Evolutionary conservation across 2,888 invertebrate genomes (phyloP).

Genomic region (Xestia rhomboidea): DNA sequence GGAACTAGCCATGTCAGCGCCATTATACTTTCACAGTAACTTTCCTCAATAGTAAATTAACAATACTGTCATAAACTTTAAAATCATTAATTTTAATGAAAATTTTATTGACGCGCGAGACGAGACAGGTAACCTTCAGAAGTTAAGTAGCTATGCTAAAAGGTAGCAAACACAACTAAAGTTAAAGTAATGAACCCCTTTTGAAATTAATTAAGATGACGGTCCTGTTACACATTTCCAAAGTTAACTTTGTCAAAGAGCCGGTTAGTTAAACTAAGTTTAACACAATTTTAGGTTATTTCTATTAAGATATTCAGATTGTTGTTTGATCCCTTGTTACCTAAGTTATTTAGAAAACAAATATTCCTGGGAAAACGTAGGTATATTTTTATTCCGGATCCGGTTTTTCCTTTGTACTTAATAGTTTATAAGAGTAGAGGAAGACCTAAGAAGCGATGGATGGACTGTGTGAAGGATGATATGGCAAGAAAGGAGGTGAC

Average conservation of each 20-base stretch:
- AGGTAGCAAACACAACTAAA: constrained; percentile 59
- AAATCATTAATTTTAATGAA: background rate
- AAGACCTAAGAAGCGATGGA: no score
- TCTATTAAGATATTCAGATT: constrained; percentile 39
- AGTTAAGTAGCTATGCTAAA: constrained; percentile 42
- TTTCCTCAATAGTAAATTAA: background rate
- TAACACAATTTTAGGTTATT: constrained; percentile 69
- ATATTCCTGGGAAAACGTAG: background rate
- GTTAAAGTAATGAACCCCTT: constrained; percentile 71
- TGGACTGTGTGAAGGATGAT: no score
- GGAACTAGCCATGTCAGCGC: background rate
- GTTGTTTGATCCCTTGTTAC: background rate
- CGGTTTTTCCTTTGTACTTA: background rate
- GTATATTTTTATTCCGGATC: background rate
- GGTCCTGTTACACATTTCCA: constrained; percentile 72
- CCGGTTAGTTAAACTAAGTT: constrained; percentile 78
- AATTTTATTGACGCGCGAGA: background rate
- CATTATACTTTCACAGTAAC: background rate
- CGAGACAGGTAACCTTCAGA: constrained; percentile 9
- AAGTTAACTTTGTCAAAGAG: constrained; percentile 77
- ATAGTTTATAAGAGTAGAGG: background rate
- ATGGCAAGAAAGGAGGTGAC: no score
- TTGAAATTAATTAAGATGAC: constrained; percentile 76
- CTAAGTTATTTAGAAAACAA: background rate
- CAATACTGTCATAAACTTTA: background rate